phyloP scores from a whole-genome alignment of 2,888 invertebrate species.

The Embidobia sp. region DNA sequence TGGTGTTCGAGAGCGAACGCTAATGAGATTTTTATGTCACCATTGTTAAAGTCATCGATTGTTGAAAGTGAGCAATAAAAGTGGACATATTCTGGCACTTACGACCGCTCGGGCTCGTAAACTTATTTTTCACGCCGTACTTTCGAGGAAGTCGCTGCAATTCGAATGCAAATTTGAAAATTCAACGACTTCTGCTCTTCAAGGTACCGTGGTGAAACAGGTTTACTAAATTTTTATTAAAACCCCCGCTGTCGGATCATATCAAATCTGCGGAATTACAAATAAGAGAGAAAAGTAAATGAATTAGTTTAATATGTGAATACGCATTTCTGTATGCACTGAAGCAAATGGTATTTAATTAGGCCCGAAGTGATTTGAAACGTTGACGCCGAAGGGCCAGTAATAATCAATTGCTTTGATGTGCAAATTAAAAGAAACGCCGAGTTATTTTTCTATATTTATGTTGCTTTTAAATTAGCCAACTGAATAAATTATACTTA shows the following conservation, averaged over 20 bases:
- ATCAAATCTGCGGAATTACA: not conserved
- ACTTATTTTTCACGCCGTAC: conserved; percentile 7
- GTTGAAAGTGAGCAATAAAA: conserved; percentile 25
- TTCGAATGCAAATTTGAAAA: conserved; percentile 1
- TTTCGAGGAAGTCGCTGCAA: conserved; percentile 12
- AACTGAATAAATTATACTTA: no score
- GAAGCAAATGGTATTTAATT: no score
- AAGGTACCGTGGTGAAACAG: not conserved
- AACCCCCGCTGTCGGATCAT: not conserved
- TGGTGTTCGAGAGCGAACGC: not conserved
- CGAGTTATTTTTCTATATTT: no score
- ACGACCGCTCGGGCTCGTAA: conserved; percentile 1
- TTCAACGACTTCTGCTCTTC: not conserved
- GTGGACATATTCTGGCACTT: conserved; percentile 5
- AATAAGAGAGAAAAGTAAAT: no score
- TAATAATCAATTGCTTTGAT: no score
- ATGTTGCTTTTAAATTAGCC: no score
- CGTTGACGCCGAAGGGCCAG: no score
- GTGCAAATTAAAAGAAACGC: no score
- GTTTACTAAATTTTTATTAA: conserved; percentile 1
- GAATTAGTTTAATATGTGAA: no score
- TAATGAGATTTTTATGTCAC: conserved; percentile 48
- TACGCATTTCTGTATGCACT: no score
- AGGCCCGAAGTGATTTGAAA: no score
- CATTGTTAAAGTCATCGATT: conserved; percentile 33